Percentiles rank a stretch among this genome's conserved stretches.
Evolutionary conservation across 2,888 invertebrate species (phyloP).

Genomic region (Drosophila planitibia): DNA sequence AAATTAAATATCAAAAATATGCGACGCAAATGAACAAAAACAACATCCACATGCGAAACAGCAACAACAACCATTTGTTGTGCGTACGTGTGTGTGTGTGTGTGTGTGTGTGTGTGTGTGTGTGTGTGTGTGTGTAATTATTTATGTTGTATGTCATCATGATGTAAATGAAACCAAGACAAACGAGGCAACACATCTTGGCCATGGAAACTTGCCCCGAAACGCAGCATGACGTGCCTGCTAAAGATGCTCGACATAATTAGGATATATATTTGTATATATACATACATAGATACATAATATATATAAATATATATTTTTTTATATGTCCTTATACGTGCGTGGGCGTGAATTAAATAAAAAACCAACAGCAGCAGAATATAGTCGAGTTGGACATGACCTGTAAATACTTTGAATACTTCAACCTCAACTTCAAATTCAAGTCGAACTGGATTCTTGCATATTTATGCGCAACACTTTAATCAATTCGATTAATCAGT

Average conservation of each 20-base stretch:
- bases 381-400: background rate
- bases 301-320: background rate
- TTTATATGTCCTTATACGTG: background rate
- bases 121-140: conserved; percentile 69
- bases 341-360: background rate
- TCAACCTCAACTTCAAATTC: background rate
- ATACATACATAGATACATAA: background rate
- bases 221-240: conserved; percentile 56
- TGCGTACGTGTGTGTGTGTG: background rate
- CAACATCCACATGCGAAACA: background rate
- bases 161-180: conserved; percentile 71
- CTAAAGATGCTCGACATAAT: conserved; percentile 42
- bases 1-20: conserved; percentile 74
- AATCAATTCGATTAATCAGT: conserved; percentile 45
- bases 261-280: conserved; percentile 40
- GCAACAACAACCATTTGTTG: conserved; percentile 7
- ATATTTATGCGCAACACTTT: conserved; percentile 8
- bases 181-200: conserved; percentile 11
- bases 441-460: background rate
- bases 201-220: conserved; percentile 53
- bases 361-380: background rate
- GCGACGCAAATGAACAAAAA: conserved; percentile 39
- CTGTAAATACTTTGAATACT: background rate
- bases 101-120: conserved; percentile 5
- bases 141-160: conserved; percentile 76